Evolutionary conservation across 2,888 invertebrate species (phyloP), one percentile per base, ranked within the genome.

Genomic region (Fragum fragum): DNA sequence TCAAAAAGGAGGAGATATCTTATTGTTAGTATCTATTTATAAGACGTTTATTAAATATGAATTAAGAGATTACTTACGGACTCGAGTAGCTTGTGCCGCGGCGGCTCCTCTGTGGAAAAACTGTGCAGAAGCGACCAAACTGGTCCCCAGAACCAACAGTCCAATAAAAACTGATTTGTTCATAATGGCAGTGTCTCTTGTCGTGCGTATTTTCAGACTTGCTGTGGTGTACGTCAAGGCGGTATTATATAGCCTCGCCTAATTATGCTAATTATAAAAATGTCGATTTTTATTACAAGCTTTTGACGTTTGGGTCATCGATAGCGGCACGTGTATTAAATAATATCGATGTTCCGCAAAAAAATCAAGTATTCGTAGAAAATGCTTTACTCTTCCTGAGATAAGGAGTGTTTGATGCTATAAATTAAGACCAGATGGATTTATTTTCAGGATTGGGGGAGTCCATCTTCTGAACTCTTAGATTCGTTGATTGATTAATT

Each of bases 51-150:
- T n/a, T n/a, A n/a, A n/a, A n/a, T n/a, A n/a, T n/a, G n/a, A n/a
- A n/a, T n/a, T n/a, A n/a, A n/a, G n/a, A n/a, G n/a, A n/a, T 18
- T 21, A 71, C 79, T 80, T 72, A 80, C 79, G 75, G 26, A 80
- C 66, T 75, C 75, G 72, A 6, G 75, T 57, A 9, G 73, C 11
- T 21, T 68, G 59, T 26, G 73, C 53, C 7, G 42, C 79, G 7
- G 61, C 18, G 36, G 42, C 52, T 59, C 42, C 16, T 18, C 69
- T 61, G 26, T n/a, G 18, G 14, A 18, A 47, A n/a, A 71, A 1
- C 32, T 78, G 75, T 39, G 75, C 78, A n/a, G 75, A 68, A 9
- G 36, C 78, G 11, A 63, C 1, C 55, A 83, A 21, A 69, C 82
- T 75, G 11, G 63, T 57, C 29, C 73, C 82, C 7, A 83, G 76